phyloP scores from a whole-genome alignment of 2,797 vertebrate species.

The Micropoecilia bifurca region DNA sequence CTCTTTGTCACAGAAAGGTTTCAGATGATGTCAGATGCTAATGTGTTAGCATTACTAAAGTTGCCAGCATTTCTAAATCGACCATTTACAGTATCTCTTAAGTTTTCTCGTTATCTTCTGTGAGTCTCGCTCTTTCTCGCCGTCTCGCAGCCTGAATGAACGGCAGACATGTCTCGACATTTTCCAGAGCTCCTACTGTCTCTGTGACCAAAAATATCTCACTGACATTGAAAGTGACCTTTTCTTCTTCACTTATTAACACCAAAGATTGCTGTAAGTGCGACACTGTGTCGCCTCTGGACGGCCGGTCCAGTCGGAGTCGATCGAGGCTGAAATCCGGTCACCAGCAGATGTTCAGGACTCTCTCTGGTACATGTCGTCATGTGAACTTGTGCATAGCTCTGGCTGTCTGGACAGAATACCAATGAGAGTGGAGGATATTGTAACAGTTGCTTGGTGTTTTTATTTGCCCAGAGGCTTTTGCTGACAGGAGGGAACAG shows the following conservation, averaged over 20 bases:
- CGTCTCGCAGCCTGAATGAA: background rate
- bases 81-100: no score
- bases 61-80: background rate
- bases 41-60: background rate
- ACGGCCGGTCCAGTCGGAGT: background rate
- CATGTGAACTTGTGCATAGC: conserved; percentile 24
- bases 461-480: conserved; percentile 61
- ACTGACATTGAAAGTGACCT: background rate
- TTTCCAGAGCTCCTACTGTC: background rate
- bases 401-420: conserved; percentile 39
- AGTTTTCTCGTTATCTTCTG: background rate
- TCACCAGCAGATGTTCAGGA: background rate
- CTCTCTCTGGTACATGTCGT: background rate
- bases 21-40: no score
- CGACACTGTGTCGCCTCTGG: background rate
- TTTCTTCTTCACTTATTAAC: background rate
- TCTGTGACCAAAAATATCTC: background rate
- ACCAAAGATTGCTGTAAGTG: background rate
- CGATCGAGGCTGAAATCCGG: background rate
- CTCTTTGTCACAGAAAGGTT: no score
- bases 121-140: background rate
- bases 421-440: conserved; percentile 42
- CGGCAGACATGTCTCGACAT: background rate
- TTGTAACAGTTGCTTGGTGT: conserved; percentile 48
- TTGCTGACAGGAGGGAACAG: conserved; percentile 54